These are phyloP conservation scores for Danaus melanippus DNA, from an alignment of 1,140 invertebrate species.

Conservation along the genomic window DNA sequence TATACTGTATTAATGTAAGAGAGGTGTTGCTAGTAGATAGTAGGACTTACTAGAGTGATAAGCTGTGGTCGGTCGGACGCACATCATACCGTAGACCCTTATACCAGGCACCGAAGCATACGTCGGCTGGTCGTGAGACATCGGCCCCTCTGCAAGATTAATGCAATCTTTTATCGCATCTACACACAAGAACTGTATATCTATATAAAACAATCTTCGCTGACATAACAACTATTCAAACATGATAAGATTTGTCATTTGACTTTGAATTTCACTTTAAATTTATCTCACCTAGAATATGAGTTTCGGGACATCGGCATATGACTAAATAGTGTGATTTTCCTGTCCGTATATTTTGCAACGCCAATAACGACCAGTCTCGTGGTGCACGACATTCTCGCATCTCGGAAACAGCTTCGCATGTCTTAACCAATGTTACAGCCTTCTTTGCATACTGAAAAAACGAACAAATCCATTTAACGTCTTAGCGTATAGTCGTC, in stretches of 20 bases:
- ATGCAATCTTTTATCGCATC: constrained; percentile 5
- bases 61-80: constrained; percentile 75
- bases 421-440: constrained; percentile 92
- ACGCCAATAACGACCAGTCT: constrained; percentile 92
- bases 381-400: constrained; percentile 87
- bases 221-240: too few relatives aligned
- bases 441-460: constrained; percentile 77
- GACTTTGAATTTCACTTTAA: not conserved
- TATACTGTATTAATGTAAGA: constrained; percentile 12
- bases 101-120: constrained; percentile 94
- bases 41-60: constrained; percentile 43
- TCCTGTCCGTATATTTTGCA: constrained; percentile 93
- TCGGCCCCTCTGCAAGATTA: constrained; percentile 84
- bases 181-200: constrained; percentile 6
- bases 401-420: constrained; percentile 91
- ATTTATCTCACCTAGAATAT: constrained; percentile 80
- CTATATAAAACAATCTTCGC: too few relatives aligned
- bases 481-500: too few relatives aligned
- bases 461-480: constrained; percentile 9
- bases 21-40: constrained; percentile 18
- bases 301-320: constrained; percentile 89
- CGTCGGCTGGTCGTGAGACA: constrained; percentile 93
- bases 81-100: constrained; percentile 95
- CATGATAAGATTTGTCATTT: too few relatives aligned
- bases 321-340: constrained; percentile 96